phyloP scores from a whole-genome alignment of 2,797 vertebrate genomes.

The Perdix hodgsoniae region DNA sequence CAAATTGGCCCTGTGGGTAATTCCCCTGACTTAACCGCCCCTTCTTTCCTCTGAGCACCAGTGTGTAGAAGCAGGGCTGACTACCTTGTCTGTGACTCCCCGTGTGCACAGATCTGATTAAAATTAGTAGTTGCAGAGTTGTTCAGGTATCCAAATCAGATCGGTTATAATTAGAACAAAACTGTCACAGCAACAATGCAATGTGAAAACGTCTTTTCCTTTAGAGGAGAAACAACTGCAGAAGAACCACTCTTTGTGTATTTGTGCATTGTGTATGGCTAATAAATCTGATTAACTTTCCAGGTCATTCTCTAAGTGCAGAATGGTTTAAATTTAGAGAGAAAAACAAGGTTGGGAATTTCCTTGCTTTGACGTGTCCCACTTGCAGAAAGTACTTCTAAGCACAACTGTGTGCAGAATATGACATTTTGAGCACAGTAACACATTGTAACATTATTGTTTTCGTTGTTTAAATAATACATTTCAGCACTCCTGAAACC shows the following conservation, averaged over 20 bases:
- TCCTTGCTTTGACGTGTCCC: background rate
- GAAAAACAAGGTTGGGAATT: slow-evolving; percentile 1
- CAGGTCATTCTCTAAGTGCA: background rate
- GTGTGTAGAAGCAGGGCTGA: background rate
- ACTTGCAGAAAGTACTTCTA: background rate
- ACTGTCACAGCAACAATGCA: slow-evolving; percentile 3
- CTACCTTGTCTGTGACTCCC: background rate
- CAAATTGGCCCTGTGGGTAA: background rate
- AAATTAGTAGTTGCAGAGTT: slow-evolving; percentile 12
- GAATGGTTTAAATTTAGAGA: background rate
- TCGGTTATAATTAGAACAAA: slow-evolving; percentile 25
- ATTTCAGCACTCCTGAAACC: background rate
- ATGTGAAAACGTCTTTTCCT: background rate
- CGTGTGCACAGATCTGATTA: background rate
- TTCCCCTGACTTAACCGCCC: background rate
- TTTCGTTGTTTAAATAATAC: background rate
- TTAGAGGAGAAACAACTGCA: slow-evolving; percentile 10
- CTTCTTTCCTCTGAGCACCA: slow-evolving; percentile 1
- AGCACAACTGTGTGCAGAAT: background rate
- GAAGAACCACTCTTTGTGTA: background rate
- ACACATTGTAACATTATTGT: background rate
- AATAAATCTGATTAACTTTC: slow-evolving; percentile 31
- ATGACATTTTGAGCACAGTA: background rate
- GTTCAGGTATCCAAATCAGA: slow-evolving; percentile 21
- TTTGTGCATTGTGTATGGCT: background rate